Evolutionary conservation across 2,113 vertebrate species (phyloP).

Genomic region (Phainopepla nitens): DNA sequence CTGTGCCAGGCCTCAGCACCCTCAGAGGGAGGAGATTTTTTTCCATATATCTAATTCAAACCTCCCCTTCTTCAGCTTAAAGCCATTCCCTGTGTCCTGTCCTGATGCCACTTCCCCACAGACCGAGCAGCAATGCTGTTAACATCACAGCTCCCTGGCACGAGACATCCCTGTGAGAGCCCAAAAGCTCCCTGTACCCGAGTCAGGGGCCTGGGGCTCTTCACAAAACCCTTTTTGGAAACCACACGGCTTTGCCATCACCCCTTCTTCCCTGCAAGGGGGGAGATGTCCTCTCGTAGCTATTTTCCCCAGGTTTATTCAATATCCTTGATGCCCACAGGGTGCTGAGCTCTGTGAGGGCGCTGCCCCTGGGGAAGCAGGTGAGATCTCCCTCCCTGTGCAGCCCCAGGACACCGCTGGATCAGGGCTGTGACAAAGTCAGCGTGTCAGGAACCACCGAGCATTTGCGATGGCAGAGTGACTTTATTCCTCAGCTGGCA

Average conservation of each 20-base stretch:
- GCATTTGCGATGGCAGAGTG: neutral
- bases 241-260: rapidly evolving
- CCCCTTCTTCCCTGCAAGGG: neutral
- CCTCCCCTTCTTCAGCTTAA: neutral
- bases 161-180: rapidly evolving
- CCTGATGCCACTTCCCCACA: rapidly evolving
- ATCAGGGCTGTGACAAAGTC: neutral
- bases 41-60: neutral
- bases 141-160: too few relatives aligned
- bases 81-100: neutral
- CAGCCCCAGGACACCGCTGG: neutral
- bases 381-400: neutral
- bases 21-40: neutral
- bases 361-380: neutral
- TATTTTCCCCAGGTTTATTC: rapidly evolving
- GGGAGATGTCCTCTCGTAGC: rapidly evolving
- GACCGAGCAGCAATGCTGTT: rapidly evolving
- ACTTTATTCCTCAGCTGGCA: neutral
- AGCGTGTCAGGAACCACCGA: neutral
- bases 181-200: rapidly evolving
- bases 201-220: neutral
- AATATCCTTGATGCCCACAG: rapidly evolving
- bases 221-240: neutral
- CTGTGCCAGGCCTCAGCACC: rapidly evolving
- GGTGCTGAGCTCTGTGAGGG: neutral